Conservation (phyloP, 2,797 vertebrate genomes). For the Cynodonichthys magdalenae region DNA sequence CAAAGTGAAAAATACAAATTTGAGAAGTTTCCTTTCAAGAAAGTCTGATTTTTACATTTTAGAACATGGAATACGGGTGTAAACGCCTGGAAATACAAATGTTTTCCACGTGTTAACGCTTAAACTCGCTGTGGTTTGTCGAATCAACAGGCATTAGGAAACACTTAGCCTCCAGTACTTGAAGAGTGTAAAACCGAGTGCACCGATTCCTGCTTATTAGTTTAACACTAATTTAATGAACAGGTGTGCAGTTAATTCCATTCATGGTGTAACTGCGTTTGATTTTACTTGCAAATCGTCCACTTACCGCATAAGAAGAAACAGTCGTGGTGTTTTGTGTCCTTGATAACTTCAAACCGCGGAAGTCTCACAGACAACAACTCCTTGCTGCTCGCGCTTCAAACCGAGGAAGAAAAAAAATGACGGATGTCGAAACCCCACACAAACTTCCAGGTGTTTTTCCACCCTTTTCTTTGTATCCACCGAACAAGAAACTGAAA, state of each 20-base stretch:
- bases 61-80: too few relatives aligned
- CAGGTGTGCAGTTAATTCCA: neutral
- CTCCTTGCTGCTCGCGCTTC: slow-evolving; percentile 23
- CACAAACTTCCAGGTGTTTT: slow-evolving; percentile 33
- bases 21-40: too few relatives aligned
- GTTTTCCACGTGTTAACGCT: too few relatives aligned
- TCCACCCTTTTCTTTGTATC: neutral
- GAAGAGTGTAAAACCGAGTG: too few relatives aligned
- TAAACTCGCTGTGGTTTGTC: too few relatives aligned
- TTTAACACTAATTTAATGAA: slow-evolving; percentile 8
- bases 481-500: neutral
- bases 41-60: too few relatives aligned
- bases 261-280: neutral
- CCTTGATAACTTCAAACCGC: slow-evolving; percentile 56
- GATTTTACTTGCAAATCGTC: slow-evolving; percentile 5
- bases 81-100: too few relatives aligned
- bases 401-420: slow-evolving; percentile 19
- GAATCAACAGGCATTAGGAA: too few relatives aligned
- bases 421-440: slow-evolving; percentile 16
- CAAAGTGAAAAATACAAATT: too few relatives aligned
- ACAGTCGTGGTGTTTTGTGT: slow-evolving; percentile 29
- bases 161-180: too few relatives aligned
- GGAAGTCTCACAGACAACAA: slow-evolving; percentile 72
- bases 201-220: too few relatives aligned
- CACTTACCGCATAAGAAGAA: slow-evolving; percentile 79